Conservation (phyloP, 2,113 vertebrate species). For the Sitta europaea region DNA sequence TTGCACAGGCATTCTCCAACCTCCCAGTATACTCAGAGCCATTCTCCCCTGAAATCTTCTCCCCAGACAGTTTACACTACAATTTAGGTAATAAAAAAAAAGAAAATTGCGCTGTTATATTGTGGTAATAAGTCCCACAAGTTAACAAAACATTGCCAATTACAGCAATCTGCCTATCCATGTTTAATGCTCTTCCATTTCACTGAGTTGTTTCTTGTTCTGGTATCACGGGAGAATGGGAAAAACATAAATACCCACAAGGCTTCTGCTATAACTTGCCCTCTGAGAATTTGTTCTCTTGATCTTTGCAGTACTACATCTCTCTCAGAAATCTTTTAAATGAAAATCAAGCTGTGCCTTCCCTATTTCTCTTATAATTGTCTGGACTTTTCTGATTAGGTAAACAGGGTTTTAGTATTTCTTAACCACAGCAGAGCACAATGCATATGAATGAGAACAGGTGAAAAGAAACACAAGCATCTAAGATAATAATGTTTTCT, state of each 20-base stretch:
- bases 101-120: not conserved
- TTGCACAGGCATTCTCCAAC: not conserved
- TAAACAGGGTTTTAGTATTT: not conserved
- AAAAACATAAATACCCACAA: slow-evolving; percentile 24
- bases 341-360: not conserved
- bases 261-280: not conserved
- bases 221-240: not conserved
- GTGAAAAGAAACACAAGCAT: not conserved
- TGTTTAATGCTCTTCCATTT: slow-evolving; percentile 22
- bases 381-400: not conserved
- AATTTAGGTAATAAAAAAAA: not conserved
- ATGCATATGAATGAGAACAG: not conserved
- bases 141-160: slow-evolving; percentile 49
- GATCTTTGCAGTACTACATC: not conserved
- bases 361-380: not conserved
- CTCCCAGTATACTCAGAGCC: not conserved
- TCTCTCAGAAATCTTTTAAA: not conserved
- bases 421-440: not conserved
- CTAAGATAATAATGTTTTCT: not conserved
- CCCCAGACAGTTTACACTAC: not conserved
- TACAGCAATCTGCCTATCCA: not conserved
- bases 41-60: not conserved
- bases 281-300: slow-evolving; percentile 39
- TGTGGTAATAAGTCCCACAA: not conserved
- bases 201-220: not conserved